phyloP scores from a whole-genome alignment of 2,888 invertebrate species.

The Drosophila tripunctata region DNA sequence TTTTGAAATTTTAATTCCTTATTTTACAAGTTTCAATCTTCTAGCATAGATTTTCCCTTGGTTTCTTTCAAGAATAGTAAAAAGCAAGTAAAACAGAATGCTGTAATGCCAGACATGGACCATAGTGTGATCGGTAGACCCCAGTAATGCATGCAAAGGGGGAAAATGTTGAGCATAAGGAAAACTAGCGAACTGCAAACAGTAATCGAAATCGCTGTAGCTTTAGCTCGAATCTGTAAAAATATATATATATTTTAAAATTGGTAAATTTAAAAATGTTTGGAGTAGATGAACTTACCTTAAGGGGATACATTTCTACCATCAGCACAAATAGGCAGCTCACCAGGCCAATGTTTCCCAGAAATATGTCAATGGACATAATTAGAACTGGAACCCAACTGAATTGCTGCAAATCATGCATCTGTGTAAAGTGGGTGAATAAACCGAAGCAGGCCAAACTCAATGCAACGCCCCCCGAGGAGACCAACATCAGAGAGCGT shows the following conservation, averaged over 20 bases:
- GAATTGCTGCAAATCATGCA: conserved; percentile 49
- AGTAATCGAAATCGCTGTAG: conserved; percentile 65
- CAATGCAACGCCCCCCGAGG: conserved; percentile 69
- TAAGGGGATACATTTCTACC: conserved; percentile 81
- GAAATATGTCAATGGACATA: conserved; percentile 76
- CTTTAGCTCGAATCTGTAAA: conserved; percentile 76
- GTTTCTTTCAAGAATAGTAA: conserved; percentile 71
- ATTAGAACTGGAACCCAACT: conserved; percentile 76
- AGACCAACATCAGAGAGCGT: conserved; percentile 73
- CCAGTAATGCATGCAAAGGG: conserved; percentile 61
- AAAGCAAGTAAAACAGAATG: conserved; percentile 60
- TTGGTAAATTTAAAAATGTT: not conserved
- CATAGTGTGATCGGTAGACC: conserved; percentile 69
- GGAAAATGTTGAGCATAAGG: conserved; percentile 75
- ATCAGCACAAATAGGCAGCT: conserved; percentile 78
- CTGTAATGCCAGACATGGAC: conserved; percentile 54
- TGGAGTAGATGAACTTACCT: conserved; percentile 61
- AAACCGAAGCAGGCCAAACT: conserved; percentile 70
- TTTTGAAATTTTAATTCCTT: too few relatives aligned
- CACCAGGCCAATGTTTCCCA: conserved; percentile 78
- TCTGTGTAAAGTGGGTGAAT: conserved; percentile 60
- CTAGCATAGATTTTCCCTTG: conserved; percentile 66
- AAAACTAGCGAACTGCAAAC: conserved; percentile 72
- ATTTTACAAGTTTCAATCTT: conserved; percentile 38
- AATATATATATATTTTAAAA: not conserved